Percentiles rank a stretch among this genome's conserved stretches.
Evolutionary conservation across 2,113 vertebrate genomes (phyloP).

Genomic region (Glaucidium brasilianum): DNA sequence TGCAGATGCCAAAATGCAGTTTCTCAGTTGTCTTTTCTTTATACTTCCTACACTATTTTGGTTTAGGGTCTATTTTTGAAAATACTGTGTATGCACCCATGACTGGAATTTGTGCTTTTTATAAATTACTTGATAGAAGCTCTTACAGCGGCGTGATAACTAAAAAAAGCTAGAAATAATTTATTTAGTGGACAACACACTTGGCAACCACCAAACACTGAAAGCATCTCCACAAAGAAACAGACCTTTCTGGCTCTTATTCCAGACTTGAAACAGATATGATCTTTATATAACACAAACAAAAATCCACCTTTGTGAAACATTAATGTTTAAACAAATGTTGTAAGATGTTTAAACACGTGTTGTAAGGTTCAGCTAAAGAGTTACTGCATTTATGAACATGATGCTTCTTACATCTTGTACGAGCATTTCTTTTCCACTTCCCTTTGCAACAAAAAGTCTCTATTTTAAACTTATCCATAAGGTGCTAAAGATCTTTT

Average conservation of each 20-base stretch:
- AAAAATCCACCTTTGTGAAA: background rate
- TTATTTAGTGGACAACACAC: background rate
- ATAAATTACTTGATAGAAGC: background rate
- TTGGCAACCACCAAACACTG: fast-evolving
- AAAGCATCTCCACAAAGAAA: background rate
- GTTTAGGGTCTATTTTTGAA: background rate
- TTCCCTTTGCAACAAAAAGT: background rate
- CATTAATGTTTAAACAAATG: background rate
- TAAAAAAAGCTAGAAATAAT: background rate
- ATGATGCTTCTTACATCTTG: background rate
- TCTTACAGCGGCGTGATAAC: background rate
- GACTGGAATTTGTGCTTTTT: background rate
- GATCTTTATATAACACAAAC: background rate
- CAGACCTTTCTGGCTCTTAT: background rate
- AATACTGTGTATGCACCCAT: background rate
- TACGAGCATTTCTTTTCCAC: background rate
- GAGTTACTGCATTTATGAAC: background rate
- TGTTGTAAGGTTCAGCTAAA: background rate
- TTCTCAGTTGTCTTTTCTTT: background rate
- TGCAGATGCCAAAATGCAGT: background rate
- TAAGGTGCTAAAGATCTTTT: background rate
- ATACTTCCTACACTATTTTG: background rate
- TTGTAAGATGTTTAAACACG: background rate
- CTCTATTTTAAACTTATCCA: background rate
- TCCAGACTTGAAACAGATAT: background rate